Percentiles rank a stretch among this genome's conserved stretches.
Conservation (phyloP, 2,797 vertebrate species). For the Setipinna tenuifilis region DNA sequence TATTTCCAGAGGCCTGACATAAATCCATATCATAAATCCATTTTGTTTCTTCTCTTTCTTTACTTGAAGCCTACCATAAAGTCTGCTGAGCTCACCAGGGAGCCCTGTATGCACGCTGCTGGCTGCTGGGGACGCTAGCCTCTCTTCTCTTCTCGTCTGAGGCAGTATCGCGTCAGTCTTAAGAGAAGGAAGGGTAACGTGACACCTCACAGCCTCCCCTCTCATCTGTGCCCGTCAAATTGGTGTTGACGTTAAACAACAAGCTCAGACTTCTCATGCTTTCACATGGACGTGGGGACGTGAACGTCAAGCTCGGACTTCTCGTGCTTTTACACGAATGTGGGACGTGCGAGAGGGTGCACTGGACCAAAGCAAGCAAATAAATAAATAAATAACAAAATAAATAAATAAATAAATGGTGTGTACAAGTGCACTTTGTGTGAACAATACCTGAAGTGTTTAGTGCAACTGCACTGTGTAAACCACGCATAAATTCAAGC, state of each 20-base stretch:
- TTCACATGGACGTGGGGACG: slow-evolving; percentile 18
- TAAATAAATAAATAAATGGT: slow-evolving; percentile 42
- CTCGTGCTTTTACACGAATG: slow-evolving; percentile 36
- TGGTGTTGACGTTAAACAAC: slow-evolving; percentile 4
- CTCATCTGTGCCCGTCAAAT: slow-evolving; percentile 24
- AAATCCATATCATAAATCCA: not conserved
- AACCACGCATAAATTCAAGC: slow-evolving; percentile 43
- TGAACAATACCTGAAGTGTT: slow-evolving; percentile 54
- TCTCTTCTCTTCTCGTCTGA: not conserved
- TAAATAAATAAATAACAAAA: slow-evolving; percentile 39
- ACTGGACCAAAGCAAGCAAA: not conserved
- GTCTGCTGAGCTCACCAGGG: not conserved
- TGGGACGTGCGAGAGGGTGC: not conserved
- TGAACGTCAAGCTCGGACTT: not conserved
- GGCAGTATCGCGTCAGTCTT: not conserved
- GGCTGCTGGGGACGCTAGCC: not conserved
- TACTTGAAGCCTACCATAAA: not conserved
- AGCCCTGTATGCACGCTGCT: not conserved
- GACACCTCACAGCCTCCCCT: not conserved
- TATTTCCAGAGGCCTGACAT: not conserved
- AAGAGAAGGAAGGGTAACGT: not conserved
- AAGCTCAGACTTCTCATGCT: slow-evolving; percentile 34
- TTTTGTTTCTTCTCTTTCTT: not conserved
- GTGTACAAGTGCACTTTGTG: slow-evolving; percentile 40
- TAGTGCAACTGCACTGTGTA: slow-evolving; percentile 33